Conservation (phyloP, 2,888 invertebrate genomes). For the Drosophila planitibia region DNA sequence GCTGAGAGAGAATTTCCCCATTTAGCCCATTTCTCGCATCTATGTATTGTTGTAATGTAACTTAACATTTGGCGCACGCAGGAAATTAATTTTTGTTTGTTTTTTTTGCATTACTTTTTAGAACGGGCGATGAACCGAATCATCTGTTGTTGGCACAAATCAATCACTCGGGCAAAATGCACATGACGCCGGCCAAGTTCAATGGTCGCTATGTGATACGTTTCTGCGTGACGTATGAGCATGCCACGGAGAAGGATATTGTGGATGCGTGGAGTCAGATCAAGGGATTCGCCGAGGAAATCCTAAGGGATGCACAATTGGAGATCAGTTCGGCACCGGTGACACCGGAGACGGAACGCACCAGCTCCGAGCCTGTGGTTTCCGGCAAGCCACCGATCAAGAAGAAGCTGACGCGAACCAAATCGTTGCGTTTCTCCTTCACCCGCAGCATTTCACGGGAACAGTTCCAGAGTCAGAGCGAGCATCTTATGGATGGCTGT, state of each 20-base stretch:
- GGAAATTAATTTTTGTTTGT: background rate
- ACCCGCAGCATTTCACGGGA: slow-evolving; percentile 85
- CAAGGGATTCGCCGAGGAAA: slow-evolving; percentile 87
- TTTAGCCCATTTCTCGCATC: background rate
- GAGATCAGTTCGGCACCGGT: slow-evolving; percentile 72
- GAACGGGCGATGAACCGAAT: slow-evolving; percentile 90
- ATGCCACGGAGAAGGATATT: slow-evolving; percentile 91
- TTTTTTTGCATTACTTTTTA: slow-evolving; percentile 49
- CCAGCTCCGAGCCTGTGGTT: slow-evolving; percentile 71
- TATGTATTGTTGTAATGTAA: background rate
- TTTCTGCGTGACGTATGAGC: slow-evolving; percentile 93
- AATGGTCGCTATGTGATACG: slow-evolving; percentile 91
- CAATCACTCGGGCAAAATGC: slow-evolving; percentile 93
- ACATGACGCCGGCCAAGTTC: slow-evolving; percentile 94
- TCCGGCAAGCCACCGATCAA: slow-evolving; percentile 82
- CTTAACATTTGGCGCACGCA: background rate
- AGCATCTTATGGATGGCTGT: slow-evolving; percentile 85
- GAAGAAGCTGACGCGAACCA: slow-evolving; percentile 84
- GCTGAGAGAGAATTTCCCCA: background rate
- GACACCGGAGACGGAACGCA: slow-evolving; percentile 81
- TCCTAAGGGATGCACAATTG: slow-evolving; percentile 85
- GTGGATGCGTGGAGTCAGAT: slow-evolving; percentile 89
- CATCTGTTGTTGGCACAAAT: slow-evolving; percentile 91
- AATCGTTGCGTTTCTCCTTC: slow-evolving; percentile 85
- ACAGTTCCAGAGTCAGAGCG: slow-evolving; percentile 84